Percentiles rank a stretch among this genome's conserved stretches.
Conservation (phyloP, 2,113 vertebrate genomes). For the Phylloscopus trochiloides region DNA sequence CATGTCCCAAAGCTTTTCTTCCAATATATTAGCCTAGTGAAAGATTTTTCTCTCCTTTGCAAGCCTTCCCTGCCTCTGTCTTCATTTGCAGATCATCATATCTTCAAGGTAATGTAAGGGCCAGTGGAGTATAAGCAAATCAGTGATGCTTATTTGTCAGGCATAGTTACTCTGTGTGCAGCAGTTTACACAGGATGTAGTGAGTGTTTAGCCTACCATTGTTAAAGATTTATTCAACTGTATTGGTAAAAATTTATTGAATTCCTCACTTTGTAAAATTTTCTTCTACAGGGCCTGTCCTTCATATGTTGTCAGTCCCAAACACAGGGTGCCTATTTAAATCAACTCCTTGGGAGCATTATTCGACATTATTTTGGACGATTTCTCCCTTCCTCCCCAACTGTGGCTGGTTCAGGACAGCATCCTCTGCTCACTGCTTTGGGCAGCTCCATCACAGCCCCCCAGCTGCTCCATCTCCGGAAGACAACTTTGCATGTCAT, state of each 20-base stretch:
- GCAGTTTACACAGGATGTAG: not conserved
- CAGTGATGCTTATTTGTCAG: not conserved
- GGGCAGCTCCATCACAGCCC: slow-evolving; percentile 69
- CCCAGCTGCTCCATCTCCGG: slow-evolving; percentile 57
- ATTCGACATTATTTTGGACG: slow-evolving; percentile 87
- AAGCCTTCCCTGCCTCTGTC: not conserved
- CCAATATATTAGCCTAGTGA: not conserved
- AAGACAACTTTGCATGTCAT: slow-evolving; percentile 68
- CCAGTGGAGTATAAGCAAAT: not conserved
- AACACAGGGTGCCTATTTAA: slow-evolving; percentile 83
- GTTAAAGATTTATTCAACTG: not conserved
- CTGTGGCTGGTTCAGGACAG: slow-evolving; percentile 63
- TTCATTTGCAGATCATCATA: not conserved
- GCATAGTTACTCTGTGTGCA: not conserved
- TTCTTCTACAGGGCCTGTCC: slow-evolving; percentile 83
- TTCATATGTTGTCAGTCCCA: slow-evolving; percentile 83
- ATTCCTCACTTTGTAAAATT: not conserved
- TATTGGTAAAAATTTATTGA: not conserved
- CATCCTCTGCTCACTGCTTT: slow-evolving; percentile 88
- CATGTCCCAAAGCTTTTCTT: not conserved
- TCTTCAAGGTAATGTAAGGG: not conserved
- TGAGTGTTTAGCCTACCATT: not conserved
- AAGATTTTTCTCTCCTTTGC: not conserved
- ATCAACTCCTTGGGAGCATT: slow-evolving; percentile 85
- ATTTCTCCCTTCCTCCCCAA: slow-evolving; percentile 84